A percentile compares a stretch with the other conserved stretches of the same genome.
phyloP scores from a whole-genome alignment of 2,888 invertebrate genomes.

The Acleris literana region DNA sequence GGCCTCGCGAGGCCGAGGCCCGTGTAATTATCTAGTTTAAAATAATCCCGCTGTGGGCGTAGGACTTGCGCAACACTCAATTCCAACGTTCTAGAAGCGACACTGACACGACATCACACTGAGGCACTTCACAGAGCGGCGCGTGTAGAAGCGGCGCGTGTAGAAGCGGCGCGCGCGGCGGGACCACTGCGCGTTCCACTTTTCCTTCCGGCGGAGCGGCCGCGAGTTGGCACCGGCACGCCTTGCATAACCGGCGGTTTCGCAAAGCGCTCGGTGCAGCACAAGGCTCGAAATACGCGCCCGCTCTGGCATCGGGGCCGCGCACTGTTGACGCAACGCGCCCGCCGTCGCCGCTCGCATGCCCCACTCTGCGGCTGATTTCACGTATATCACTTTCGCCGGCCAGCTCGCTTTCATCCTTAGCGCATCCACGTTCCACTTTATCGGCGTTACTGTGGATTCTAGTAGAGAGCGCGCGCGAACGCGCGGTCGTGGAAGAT shows the following conservation, averaged over 20 bases:
- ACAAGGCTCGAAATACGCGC: constrained; percentile 79
- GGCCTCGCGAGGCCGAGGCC: constrained; percentile 58
- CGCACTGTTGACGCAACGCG: constrained; percentile 63
- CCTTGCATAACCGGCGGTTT: constrained; percentile 82
- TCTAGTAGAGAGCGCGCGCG: constrained; percentile 36
- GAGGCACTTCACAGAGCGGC: constrained; percentile 73
- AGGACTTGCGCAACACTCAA: constrained; percentile 78
- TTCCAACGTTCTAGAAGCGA: constrained; percentile 78
- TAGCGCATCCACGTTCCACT: constrained; percentile 59
- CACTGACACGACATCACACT: constrained; percentile 76
- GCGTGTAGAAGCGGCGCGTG: constrained; percentile 79
- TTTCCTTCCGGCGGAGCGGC: constrained; percentile 79
- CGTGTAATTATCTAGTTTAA: constrained; percentile 72
- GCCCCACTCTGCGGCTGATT: constrained; percentile 64
- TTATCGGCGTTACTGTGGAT: constrained; percentile 41
- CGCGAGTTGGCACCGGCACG: constrained; percentile 81
- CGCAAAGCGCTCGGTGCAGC: constrained; percentile 81
- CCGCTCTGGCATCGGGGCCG: constrained; percentile 71
- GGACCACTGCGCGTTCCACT: constrained; percentile 82
- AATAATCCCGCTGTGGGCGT: constrained; percentile 79
- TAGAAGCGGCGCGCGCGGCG: constrained; percentile 78
- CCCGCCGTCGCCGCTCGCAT: constrained; percentile 31
- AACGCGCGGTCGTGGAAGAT: constrained; percentile 35
- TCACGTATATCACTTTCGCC: constrained; percentile 78
- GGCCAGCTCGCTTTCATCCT: constrained; percentile 70